These are phyloP conservation scores for Orussus abietinus DNA, from an alignment of 1,140 invertebrate genomes.

Conservation along the genomic window DNA sequence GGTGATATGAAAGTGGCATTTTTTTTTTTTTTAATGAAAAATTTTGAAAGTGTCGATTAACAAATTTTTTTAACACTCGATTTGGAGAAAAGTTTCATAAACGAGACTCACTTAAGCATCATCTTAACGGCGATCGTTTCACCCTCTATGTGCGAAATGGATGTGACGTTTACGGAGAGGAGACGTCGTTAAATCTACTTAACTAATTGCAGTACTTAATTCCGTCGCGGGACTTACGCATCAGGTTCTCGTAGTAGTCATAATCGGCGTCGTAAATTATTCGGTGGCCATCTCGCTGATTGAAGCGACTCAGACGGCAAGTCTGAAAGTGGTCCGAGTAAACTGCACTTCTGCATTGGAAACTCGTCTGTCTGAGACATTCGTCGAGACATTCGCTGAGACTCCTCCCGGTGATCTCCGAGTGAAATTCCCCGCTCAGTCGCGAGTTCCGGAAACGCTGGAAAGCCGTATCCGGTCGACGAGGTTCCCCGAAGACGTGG, in stretches of 20 bases:
- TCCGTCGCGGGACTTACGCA: constrained; percentile 84
- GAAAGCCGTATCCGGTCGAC: constrained; percentile 81
- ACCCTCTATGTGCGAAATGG: too few species aligned
- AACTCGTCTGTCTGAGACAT: constrained; percentile 81
- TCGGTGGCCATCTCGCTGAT: constrained; percentile 81
- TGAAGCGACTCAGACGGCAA: constrained; percentile 80
- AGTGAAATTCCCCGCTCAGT: constrained; percentile 81
- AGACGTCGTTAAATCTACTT: neutral
- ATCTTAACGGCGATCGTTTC: too few species aligned
- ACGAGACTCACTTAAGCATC: too few species aligned
- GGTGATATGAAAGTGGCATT: too few species aligned
- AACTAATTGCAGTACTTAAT: too few species aligned
- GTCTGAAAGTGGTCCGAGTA: constrained; percentile 80
- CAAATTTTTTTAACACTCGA: too few species aligned
- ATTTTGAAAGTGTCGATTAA: too few species aligned
- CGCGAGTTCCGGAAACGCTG: constrained; percentile 82
- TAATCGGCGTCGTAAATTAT: constrained; percentile 86
- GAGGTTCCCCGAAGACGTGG: constrained; percentile 73
- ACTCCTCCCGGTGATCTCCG: constrained; percentile 80
- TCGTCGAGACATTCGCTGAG: constrained; percentile 86
- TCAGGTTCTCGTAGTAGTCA: constrained; percentile 87
- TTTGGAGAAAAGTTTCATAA: too few species aligned
- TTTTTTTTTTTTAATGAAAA: too few species aligned
- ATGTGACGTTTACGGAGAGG: too few species aligned
- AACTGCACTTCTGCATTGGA: constrained; percentile 81